A percentile compares a stretch with the other conserved stretches of the same genome.
phyloP scores from a whole-genome alignment of 1,140 invertebrate species.

The Procambarus virginalis region DNA sequence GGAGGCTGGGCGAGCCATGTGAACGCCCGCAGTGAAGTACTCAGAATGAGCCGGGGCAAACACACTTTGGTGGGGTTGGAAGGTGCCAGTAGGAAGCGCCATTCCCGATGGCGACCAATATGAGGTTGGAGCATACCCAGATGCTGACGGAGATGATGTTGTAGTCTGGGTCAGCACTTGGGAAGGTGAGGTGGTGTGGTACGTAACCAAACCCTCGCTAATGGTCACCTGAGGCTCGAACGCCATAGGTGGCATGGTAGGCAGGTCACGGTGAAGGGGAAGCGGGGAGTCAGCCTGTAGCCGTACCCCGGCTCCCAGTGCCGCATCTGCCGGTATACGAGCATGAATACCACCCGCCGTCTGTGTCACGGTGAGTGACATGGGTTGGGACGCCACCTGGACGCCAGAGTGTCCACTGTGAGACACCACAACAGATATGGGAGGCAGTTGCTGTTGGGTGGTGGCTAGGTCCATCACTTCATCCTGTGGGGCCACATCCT shows the following conservation, averaged over 20 bases:
- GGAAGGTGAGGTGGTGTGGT: slow-evolving; percentile 66
- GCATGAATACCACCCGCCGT: slow-evolving; percentile 54
- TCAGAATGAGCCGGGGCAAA: slow-evolving; percentile 65
- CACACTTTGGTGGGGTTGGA: slow-evolving; percentile 68
- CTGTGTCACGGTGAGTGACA: slow-evolving; percentile 63
- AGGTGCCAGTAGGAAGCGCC: slow-evolving; percentile 59
- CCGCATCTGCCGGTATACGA: slow-evolving; percentile 62
- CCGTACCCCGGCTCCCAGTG: slow-evolving; percentile 58
- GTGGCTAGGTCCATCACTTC: slow-evolving; percentile 68
- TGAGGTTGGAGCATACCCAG: slow-evolving; percentile 62
- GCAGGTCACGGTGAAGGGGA: slow-evolving; percentile 59
- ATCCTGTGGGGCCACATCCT: slow-evolving; percentile 52
- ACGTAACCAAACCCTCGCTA: slow-evolving; percentile 65
- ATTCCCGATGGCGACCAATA: slow-evolving; percentile 65
- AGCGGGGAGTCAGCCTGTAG: slow-evolving; percentile 64
- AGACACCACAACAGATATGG: slow-evolving; percentile 66
- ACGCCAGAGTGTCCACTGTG: slow-evolving; percentile 48
- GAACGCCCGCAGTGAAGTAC: slow-evolving; percentile 66
- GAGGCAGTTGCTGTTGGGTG: slow-evolving; percentile 58
- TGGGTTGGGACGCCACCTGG: slow-evolving; percentile 50
- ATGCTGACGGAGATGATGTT: slow-evolving; percentile 51
- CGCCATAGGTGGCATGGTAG: slow-evolving; percentile 64
- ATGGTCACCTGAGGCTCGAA: slow-evolving; percentile 68
- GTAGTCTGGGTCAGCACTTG: slow-evolving; percentile 64
- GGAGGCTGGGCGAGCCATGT: slow-evolving; percentile 63